Evolutionary conservation across 2,113 vertebrate species (phyloP).

Genomic region (Gila orcuttii): DNA sequence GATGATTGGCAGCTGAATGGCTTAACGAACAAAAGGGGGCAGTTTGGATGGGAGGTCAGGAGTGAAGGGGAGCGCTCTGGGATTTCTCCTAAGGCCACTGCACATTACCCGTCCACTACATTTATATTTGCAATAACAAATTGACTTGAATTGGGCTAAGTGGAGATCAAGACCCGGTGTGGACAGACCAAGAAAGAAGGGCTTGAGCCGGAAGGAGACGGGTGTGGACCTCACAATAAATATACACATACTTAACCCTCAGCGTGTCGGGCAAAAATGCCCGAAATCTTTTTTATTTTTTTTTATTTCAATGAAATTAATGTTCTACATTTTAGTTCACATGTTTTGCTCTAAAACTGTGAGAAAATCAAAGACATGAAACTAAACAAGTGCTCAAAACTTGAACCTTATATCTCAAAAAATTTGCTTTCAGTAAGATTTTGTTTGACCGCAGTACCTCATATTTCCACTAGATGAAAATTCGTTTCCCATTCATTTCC

Average conservation of each 20-base stretch:
- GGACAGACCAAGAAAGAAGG: slow-evolving; percentile 64
- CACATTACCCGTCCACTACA: slow-evolving; percentile 81
- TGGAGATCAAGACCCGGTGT: slow-evolving; percentile 76
- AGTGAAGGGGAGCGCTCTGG: slow-evolving; percentile 81
- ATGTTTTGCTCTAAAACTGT: no score
- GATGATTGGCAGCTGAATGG: slow-evolving; percentile 86
- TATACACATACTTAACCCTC: slow-evolving; percentile 28
- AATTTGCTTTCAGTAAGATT: no score
- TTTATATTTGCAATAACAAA: slow-evolving; percentile 85
- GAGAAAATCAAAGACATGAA: no score
- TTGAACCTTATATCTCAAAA: no score
- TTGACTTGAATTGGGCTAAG: slow-evolving; percentile 82
- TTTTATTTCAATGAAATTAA: no score
- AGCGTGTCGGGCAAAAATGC: no score
- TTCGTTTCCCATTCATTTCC: no score
- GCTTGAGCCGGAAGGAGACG: not conserved
- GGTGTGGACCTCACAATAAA: slow-evolving; percentile 7
- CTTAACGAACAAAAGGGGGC: slow-evolving; percentile 76
- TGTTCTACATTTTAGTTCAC: no score
- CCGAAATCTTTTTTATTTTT: no score
- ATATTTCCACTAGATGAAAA: no score
- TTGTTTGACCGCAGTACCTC: no score
- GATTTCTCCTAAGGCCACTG: slow-evolving; percentile 74
- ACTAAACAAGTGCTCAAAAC: no score
- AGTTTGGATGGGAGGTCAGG: slow-evolving; percentile 75